Conservation (phyloP, 30 jellyfish, hydroid and myxozoan species). For the Turritopsis rubra region DNA sequence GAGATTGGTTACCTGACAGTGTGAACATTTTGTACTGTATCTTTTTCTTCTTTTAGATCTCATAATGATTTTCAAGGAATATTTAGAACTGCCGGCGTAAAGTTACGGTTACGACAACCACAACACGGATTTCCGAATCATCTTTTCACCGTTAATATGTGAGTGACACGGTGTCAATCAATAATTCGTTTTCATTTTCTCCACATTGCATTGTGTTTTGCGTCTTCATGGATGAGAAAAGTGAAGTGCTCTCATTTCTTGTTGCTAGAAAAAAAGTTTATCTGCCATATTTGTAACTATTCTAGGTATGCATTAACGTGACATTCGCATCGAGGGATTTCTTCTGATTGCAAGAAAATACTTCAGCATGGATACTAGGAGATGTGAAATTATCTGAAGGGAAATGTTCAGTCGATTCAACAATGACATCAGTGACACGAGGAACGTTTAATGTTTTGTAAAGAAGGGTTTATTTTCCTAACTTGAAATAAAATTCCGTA, state of each 20-base stretch:
- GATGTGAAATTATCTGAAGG: neutral
- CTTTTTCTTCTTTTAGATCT: neutral
- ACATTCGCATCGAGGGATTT: neutral
- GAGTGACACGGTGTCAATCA: too few relatives aligned
- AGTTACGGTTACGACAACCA: neutral
- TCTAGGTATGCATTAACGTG: neutral
- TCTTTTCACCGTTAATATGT: neutral
- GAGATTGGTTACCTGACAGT: too few relatives aligned
- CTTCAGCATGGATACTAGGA: neutral
- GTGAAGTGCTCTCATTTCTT: too few relatives aligned
- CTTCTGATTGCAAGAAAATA: neutral
- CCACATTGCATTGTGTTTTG: neutral
- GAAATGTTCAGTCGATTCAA: neutral
- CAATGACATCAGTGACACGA: neutral
- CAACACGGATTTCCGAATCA: neutral
- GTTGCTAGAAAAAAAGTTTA: too few relatives aligned
- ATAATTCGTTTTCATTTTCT: too few relatives aligned
- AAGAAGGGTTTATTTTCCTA: neutral
- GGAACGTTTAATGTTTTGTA: neutral
- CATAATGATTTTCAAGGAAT: neutral
- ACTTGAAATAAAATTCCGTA: too few relatives aligned
- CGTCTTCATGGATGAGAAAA: too few relatives aligned
- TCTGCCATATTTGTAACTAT: neutral
- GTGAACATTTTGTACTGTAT: neutral
- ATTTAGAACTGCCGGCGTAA: neutral